These are phyloP conservation scores for Nemopilema nomurai DNA, from an alignment of 30 jellyfish, hydroid and myxozoan genomes.

Conservation along the genomic window DNA sequence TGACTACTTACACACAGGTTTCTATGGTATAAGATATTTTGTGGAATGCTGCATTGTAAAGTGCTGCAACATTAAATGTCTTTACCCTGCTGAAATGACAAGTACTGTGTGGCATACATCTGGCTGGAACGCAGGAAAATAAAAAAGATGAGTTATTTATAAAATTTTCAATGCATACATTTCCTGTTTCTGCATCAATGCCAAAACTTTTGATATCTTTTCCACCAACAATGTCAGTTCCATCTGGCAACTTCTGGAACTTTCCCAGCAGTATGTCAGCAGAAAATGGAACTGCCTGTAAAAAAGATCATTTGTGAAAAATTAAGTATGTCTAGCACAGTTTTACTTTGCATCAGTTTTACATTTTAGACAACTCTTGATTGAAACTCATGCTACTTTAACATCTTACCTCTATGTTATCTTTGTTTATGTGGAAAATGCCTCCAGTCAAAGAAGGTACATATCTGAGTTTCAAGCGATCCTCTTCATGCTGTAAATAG, in stretches of 20 bases:
- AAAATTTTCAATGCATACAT: slow-evolving; percentile 38
- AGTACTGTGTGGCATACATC: too few relatives aligned
- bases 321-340: background rate
- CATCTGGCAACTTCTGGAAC: slow-evolving; percentile 80
- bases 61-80: too few relatives aligned
- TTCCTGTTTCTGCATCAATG: slow-evolving; percentile 84
- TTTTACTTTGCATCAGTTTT: too few relatives aligned
- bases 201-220: slow-evolving; percentile 81
- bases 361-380: background rate
- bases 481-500: slow-evolving; percentile 57
- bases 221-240: slow-evolving; percentile 88
- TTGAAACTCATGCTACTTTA: background rate
- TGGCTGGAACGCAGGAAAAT: background rate
- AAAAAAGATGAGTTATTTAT: background rate
- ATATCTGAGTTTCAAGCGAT: slow-evolving; percentile 48
- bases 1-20: too few relatives aligned
- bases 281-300: slow-evolving; percentile 81
- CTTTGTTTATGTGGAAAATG: slow-evolving; percentile 72
- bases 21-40: too few relatives aligned
- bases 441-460: slow-evolving; percentile 96
- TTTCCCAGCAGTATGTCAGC: slow-evolving; percentile 85
- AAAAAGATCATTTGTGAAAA: background rate
- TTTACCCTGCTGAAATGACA: too few relatives aligned
- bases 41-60: too few relatives aligned
- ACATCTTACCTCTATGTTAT: slow-evolving; percentile 75